Evolutionary conservation across 2,888 invertebrate species (phyloP), one percentile per base, ranked within the genome.

Genomic region (Antheraea yamamai): DNA sequence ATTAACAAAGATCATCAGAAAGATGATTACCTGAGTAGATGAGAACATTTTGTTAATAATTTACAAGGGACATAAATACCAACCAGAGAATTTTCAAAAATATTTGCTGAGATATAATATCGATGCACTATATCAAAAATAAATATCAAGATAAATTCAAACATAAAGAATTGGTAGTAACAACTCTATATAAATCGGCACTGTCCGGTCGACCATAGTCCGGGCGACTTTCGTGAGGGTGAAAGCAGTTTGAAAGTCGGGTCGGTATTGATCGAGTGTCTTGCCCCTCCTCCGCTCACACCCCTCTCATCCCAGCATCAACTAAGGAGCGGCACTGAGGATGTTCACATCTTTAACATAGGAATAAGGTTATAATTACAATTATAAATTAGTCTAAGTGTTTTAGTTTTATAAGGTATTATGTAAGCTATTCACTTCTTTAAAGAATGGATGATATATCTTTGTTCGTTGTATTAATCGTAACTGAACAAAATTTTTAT

Each of bases 211-310:
- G 90, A 88, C 89, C 87, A 85, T 90, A 91, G 92, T 91, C 91
- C 93, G 93, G 89, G 90, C 93, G 93, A 94, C 94, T 95, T 95
- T 95, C 94, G 92, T 92, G 93, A 94, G 94, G 95, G 94, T 92
- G 94, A 95, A 95, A 95, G 93, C 95, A 94, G 94, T 95, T 95
- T 94, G 95, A 95, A 95, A 95, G 95, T 95, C 94, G 94, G 93
- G 93, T 91, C 91, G 90, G 94, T 95, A 95, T 95, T 94, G 95
- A 95, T 95, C 95, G 93, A 93, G 93, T 94, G 93, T 93, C 94
- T 94, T 94, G 85, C 91, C 88, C 84, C 87, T 81, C 81, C 79
- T 80, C 81, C 81, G 83, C 82, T 4, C 85, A 82, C 79, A 83
- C 80, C 64, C 76, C 83, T 79, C 79, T 77, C 83, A 78, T 82